Conservation (phyloP, 1,140 invertebrate species). For the Papilio xuthus region DNA sequence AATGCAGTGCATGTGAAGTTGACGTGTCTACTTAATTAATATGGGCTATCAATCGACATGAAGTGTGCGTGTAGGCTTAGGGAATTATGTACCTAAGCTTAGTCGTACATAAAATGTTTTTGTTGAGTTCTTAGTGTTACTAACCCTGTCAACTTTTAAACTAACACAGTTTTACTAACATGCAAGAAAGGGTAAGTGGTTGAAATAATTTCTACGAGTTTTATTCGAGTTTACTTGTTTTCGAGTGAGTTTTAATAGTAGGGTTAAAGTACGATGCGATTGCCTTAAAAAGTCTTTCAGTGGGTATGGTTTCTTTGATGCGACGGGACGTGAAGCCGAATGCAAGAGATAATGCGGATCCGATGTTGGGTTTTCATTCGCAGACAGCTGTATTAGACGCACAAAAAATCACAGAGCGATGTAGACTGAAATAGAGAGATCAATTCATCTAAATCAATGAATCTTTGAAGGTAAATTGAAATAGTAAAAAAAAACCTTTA, state of each 20-base stretch:
- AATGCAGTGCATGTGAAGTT: too few species aligned
- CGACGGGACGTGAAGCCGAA: background rate
- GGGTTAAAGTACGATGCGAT: slow-evolving; percentile 3
- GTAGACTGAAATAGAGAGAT: background rate
- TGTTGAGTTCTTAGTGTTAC: background rate
- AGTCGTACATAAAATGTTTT: background rate
- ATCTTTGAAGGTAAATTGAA: background rate
- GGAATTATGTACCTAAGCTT: too few species aligned
- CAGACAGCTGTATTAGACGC: slow-evolving; percentile 4
- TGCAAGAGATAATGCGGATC: slow-evolving; percentile 3
- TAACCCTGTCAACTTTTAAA: background rate
- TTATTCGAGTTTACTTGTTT: background rate
- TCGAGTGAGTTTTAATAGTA: background rate
- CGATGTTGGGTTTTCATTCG: slow-evolving; percentile 15
- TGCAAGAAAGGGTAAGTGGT: background rate
- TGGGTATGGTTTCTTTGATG: slow-evolving; percentile 14
- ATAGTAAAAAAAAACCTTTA: too few species aligned
- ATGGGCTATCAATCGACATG: too few species aligned
- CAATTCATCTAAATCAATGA: background rate
- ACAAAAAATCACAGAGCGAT: slow-evolving; percentile 7
- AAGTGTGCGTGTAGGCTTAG: too few species aligned
- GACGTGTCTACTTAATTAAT: too few species aligned
- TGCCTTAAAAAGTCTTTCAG: slow-evolving; percentile 1
- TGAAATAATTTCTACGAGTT: background rate
- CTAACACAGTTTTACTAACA: background rate